Percentiles rank a stretch among this genome's conserved stretches.
These are phyloP conservation scores for Trypoxylon attenuatum DNA, from an alignment of 2,888 invertebrate species.

Conservation along the genomic window DNA sequence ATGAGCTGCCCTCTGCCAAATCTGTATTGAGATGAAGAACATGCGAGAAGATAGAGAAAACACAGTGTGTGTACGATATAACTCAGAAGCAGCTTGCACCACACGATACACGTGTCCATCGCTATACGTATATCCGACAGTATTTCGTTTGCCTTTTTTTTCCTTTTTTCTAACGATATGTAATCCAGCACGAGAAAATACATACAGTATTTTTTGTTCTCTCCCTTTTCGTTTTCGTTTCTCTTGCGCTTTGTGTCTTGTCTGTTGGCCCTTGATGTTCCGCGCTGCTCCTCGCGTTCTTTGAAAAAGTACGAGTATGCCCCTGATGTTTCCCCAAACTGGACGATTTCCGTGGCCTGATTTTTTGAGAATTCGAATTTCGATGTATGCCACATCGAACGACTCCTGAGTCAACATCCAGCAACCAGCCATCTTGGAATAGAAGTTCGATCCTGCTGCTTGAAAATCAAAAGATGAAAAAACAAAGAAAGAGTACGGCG, in stretches of 20 bases:
- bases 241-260: not conserved
- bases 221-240: conserved; percentile 18
- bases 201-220: conserved; percentile 44
- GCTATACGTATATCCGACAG: conserved; percentile 54
- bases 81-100: conserved; percentile 40
- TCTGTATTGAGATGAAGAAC: too few species aligned
- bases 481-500: not conserved
- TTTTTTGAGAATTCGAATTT: too few species aligned
- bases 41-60: conserved; percentile 28
- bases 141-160: conserved; percentile 48
- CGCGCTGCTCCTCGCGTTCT: too few species aligned
- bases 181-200: conserved; percentile 41
- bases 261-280: not conserved
- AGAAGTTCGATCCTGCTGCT: too few species aligned
- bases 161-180: conserved; percentile 33
- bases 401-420: too few species aligned
- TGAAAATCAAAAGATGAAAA: too few species aligned
- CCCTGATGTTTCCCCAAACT: too few species aligned
- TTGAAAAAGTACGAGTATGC: too few species aligned
- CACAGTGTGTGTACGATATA: conserved; percentile 13
- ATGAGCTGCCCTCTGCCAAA: too few species aligned
- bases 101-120: conserved; percentile 32
- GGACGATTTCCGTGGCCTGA: too few species aligned
- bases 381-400: too few species aligned
- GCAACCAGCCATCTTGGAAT: too few species aligned